Conservation (phyloP, 2,797 vertebrate species). For the Smutsia gigantea region DNA sequence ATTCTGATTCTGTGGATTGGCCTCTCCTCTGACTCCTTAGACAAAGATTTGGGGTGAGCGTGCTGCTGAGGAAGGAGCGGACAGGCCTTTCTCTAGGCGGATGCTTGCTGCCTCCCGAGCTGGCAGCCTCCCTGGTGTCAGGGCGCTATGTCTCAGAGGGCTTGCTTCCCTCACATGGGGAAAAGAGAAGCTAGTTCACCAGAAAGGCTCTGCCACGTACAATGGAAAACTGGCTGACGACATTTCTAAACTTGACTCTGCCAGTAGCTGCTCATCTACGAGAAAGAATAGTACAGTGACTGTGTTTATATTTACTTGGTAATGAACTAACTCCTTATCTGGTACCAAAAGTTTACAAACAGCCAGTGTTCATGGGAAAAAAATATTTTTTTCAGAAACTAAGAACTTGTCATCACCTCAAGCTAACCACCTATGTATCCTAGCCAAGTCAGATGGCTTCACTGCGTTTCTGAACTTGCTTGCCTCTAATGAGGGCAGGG, state of each 20-base stretch:
- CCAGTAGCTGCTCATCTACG: not conserved
- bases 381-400: not conserved
- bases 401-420: not conserved
- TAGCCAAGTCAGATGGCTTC: not conserved
- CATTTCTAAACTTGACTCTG: not conserved
- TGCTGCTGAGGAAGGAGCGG: not conserved
- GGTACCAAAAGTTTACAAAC: not conserved
- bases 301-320: not conserved
- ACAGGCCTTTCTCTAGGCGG: not conserved
- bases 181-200: not conserved
- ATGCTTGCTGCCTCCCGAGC: not conserved
- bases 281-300: not conserved
- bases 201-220: not conserved
- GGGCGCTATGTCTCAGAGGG: not conserved
- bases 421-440: not conserved
- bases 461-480: not conserved
- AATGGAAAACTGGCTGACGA: not conserved
- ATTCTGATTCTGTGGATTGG: not conserved
- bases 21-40: not conserved
- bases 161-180: not conserved
- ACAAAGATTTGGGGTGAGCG: not conserved
- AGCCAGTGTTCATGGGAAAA: not conserved
- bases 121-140: not conserved
- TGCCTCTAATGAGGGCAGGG: not conserved
- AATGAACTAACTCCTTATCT: not conserved